phyloP scores from a whole-genome alignment of 2,797 vertebrate species.

The Zonotrichia albicollis region DNA sequence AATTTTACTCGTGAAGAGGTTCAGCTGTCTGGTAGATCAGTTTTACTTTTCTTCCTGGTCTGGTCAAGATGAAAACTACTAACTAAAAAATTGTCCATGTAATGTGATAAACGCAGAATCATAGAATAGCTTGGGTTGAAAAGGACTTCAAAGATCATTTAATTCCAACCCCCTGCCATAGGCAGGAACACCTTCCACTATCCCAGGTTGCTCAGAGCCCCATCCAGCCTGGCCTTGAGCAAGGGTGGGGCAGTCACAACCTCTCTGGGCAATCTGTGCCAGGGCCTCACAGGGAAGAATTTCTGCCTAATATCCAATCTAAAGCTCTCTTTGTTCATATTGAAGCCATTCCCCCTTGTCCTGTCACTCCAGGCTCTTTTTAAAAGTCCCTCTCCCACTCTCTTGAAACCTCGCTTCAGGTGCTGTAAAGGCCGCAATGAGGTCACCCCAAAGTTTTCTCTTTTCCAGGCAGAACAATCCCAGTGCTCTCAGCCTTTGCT shows the following conservation, averaged over 20 bases:
- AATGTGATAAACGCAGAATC: background rate
- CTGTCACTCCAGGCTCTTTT: background rate
- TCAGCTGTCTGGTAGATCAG: background rate
- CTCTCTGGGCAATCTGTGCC: background rate
- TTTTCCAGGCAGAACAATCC: fast-evolving
- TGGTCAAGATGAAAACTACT: background rate
- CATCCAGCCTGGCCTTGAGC: background rate
- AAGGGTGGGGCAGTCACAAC: background rate
- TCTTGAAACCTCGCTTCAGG: background rate
- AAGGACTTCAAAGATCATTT: background rate
- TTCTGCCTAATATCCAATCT: background rate
- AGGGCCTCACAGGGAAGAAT: background rate
- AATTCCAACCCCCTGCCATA: background rate
- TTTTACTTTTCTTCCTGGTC: background rate
- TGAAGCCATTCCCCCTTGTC: background rate
- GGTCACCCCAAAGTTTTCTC: fast-evolving
- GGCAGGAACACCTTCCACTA: background rate
- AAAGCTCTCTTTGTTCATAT: background rate
- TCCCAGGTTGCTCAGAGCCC: background rate
- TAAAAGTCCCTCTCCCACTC: background rate
- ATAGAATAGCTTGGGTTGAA: background rate
- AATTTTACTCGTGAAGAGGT: background rate
- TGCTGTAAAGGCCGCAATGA: fast-evolving
- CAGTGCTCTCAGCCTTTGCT: fast-evolving
- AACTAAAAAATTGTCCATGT: background rate